Conservation (phyloP, 2,113 vertebrate genomes). For the Leptobrachium leishanense region DNA sequence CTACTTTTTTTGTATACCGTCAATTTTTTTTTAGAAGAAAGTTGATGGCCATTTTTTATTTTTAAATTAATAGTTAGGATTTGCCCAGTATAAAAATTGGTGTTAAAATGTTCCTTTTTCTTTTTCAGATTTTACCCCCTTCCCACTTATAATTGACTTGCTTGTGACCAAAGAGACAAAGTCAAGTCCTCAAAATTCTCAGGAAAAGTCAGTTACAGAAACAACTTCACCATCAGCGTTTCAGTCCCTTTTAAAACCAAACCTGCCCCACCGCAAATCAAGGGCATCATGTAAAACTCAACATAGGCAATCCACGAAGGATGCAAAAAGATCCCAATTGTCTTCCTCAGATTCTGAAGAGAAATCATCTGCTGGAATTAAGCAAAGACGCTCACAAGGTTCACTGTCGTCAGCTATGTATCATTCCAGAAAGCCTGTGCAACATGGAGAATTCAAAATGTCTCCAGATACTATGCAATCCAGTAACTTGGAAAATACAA, state of each 20-base stretch:
- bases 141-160: constrained; percentile 74
- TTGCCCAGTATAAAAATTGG: too few species aligned
- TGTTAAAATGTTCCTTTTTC: constrained; percentile 39
- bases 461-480: constrained; percentile 21
- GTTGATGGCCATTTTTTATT: too few species aligned
- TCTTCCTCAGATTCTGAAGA: constrained; percentile 92
- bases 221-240: constrained; percentile 52
- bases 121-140: constrained; percentile 76
- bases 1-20: too few species aligned
- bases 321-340: constrained; percentile 83
- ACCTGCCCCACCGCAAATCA: constrained; percentile 70
- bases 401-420: constrained; percentile 66
- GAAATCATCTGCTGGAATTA: constrained; percentile 59
- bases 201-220: constrained; percentile 73
- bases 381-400: constrained; percentile 69
- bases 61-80: too few species aligned
- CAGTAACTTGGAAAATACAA: constrained; percentile 49
- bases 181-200: constrained; percentile 71
- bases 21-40: too few species aligned
- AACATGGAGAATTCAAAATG: constrained; percentile 37
- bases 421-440: constrained; percentile 58
- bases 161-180: constrained; percentile 77
- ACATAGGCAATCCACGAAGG: constrained; percentile 82
- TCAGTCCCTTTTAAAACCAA: constrained; percentile 65
- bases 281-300: constrained; percentile 72